Percentiles rank a stretch among this genome's conserved stretches.
Evolutionary conservation across 2,113 vertebrate species (phyloP).

Genomic region (Anser cygnoides): DNA sequence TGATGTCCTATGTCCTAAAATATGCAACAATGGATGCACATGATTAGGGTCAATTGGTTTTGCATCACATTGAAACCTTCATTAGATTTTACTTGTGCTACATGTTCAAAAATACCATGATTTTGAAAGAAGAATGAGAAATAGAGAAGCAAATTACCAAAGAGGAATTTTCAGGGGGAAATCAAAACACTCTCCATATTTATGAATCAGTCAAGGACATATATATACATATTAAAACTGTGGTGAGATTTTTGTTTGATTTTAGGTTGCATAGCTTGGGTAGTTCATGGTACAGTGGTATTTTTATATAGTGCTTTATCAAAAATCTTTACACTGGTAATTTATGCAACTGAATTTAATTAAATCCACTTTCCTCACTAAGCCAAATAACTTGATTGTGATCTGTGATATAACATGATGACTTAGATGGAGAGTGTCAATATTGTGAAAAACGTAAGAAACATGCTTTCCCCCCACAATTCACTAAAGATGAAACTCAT

Average conservation of each 20-base stretch:
- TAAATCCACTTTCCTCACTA: neutral
- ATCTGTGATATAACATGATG: neutral
- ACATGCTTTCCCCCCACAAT: neutral
- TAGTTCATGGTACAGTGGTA: neutral
- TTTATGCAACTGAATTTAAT: neutral
- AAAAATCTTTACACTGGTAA: neutral
- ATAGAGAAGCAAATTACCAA: neutral
- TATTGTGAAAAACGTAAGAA: neutral
- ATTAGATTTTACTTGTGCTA: neutral
- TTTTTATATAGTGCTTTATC: neutral
- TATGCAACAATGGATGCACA: neutral
- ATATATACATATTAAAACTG: neutral
- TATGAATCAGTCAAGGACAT: neutral
- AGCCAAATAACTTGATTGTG: neutral
- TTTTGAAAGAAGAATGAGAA: neutral
- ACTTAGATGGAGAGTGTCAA: neutral
- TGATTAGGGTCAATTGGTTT: neutral
- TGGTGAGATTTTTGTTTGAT: neutral
- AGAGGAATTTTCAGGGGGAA: neutral
- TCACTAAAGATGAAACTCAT: neutral
- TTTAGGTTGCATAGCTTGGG: neutral
- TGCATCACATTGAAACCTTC: neutral
- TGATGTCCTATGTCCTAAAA: neutral
- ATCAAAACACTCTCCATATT: neutral
- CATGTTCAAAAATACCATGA: fast-evolving